Evolutionary conservation across 2,113 vertebrate genomes (phyloP).

Genomic region (Pseudorhombus dupliciocellatus): DNA sequence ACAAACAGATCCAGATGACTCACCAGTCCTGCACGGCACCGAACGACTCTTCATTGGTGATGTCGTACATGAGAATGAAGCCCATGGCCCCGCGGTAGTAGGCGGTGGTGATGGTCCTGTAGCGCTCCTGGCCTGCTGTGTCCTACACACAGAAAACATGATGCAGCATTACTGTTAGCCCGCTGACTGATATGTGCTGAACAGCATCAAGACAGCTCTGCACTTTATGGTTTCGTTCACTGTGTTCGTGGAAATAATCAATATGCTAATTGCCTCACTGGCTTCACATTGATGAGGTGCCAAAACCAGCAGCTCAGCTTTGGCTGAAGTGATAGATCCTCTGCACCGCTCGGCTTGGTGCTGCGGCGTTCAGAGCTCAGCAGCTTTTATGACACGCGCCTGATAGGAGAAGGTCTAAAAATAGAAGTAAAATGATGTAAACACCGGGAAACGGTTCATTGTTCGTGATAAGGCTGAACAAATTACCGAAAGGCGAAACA

Average conservation of each 20-base stretch:
- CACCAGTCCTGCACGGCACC: constrained; percentile 79
- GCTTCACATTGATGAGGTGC: background rate
- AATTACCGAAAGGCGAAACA: constrained; percentile 29
- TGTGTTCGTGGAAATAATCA: constrained; percentile 41
- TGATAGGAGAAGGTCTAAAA: constrained; percentile 17
- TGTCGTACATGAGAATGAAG: constrained; percentile 82
- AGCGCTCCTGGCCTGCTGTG: constrained; percentile 79
- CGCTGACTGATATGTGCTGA: constrained; percentile 21
- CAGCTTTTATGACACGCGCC: background rate
- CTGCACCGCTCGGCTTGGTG: background rate
- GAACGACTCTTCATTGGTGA: constrained; percentile 80
- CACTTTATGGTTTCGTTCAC: constrained; percentile 7
- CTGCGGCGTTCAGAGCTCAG: constrained; percentile 27
- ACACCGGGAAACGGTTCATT: constrained; percentile 5
- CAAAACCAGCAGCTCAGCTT: constrained; percentile 15
- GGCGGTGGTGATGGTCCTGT: constrained; percentile 80
- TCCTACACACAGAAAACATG: constrained; percentile 65
- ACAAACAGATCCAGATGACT: constrained; percentile 36
- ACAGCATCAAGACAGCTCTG: background rate
- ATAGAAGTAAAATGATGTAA: constrained; percentile 17
- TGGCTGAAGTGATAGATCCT: constrained; percentile 34
- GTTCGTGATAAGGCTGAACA: constrained; percentile 29
- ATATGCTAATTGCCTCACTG: constrained; percentile 42
- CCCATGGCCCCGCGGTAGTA: constrained; percentile 81
- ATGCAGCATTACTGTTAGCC: constrained; percentile 4